Conservation (phyloP, 2,797 vertebrate genomes). For the Tragopan temminckii region DNA sequence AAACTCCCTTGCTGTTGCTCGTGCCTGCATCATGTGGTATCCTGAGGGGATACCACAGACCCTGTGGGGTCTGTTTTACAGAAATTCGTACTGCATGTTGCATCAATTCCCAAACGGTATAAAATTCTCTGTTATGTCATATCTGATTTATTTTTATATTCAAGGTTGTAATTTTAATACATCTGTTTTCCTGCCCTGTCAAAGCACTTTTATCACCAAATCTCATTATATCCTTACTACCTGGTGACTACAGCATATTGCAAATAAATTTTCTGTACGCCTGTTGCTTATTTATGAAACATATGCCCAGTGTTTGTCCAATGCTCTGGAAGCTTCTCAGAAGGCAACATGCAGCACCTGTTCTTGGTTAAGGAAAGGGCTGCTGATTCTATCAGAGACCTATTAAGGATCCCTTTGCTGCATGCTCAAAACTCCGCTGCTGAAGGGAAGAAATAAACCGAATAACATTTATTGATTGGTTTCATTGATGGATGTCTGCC, state of each 20-base stretch:
- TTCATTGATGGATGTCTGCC: not conserved
- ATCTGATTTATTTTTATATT: not conserved
- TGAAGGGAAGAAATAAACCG: not conserved
- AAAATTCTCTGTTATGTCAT: not conserved
- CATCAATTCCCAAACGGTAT: not conserved
- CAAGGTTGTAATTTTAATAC: not conserved
- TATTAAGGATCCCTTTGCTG: slow-evolving; percentile 31
- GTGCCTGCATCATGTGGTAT: not conserved
- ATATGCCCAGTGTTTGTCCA: slow-evolving; percentile 24
- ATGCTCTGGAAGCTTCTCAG: not conserved
- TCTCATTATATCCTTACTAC: not conserved
- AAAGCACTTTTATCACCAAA: not conserved
- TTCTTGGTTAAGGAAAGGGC: slow-evolving; percentile 20
- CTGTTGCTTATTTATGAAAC: slow-evolving; percentile 41
- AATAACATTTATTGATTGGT: not conserved
- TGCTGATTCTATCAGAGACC: slow-evolving; percentile 22
- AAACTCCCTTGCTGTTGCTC: not conserved
- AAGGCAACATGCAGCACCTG: not conserved
- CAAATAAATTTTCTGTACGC: slow-evolving; percentile 31
- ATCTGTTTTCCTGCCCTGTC: not conserved
- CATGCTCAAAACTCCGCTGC: slow-evolving; percentile 15
- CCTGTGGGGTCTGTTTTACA: not conserved
- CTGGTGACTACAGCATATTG: not conserved
- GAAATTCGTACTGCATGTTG: not conserved
- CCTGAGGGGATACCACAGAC: no score